Percentiles rank a stretch among this genome's conserved stretches.
phyloP scores from a whole-genome alignment of 2,113 vertebrate genomes.

The Calyptomena viridis region DNA sequence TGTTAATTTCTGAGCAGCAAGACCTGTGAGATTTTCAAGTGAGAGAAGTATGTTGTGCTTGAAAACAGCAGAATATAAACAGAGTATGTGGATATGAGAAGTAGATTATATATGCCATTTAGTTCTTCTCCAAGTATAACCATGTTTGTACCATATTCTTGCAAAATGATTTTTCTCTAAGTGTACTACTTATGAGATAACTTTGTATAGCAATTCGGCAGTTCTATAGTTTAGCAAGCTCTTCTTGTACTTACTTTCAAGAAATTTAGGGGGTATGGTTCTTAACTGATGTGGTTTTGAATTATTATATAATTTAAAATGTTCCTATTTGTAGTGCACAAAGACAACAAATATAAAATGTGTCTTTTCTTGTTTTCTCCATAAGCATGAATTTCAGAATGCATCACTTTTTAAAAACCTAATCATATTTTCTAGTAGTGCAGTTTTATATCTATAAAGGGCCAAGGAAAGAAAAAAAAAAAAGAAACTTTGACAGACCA shows the following conservation, averaged over 20 bases:
- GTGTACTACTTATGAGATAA: not conserved
- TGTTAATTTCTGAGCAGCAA: not conserved
- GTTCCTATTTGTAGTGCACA: not conserved
- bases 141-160: not conserved
- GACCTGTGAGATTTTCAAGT: not conserved
- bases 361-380: not conserved
- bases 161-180: not conserved
- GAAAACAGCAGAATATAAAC: not conserved
- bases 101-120: not conserved
- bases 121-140: not conserved
- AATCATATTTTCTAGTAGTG: not conserved
- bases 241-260: not conserved
- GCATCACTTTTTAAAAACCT: not conserved
- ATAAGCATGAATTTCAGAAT: not conserved
- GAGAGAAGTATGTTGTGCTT: not conserved
- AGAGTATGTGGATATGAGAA: not conserved
- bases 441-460: not conserved
- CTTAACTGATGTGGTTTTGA: not conserved
- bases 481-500: not conserved
- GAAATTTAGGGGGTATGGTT: fast-evolving
- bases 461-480: not conserved
- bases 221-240: not conserved
- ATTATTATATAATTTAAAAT: not conserved
- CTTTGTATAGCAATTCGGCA: not conserved
- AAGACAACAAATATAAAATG: not conserved